phyloP scores from a whole-genome alignment of 2,797 vertebrate genomes.

The Varecia variegata region DNA sequence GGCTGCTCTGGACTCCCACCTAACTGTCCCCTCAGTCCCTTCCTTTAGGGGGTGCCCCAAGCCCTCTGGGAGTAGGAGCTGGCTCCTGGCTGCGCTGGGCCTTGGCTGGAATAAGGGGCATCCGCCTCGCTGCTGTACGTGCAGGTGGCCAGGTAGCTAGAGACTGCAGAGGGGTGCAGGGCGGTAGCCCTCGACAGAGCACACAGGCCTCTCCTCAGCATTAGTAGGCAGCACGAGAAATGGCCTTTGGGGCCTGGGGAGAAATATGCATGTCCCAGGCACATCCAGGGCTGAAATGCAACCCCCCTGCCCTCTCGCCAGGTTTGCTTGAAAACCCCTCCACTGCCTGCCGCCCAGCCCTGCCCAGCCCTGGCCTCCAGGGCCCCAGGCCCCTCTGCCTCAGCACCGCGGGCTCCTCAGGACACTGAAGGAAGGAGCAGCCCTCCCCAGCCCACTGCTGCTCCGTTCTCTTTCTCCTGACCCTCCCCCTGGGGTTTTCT shows the following conservation, averaged over 20 bases:
- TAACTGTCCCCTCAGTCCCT: neutral
- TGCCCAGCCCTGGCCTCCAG: conserved; percentile 17
- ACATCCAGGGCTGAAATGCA: neutral
- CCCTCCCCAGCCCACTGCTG: neutral
- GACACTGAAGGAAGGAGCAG: neutral
- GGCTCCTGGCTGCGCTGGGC: neutral
- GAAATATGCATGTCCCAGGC: neutral
- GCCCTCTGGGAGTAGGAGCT: neutral
- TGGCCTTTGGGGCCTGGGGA: neutral
- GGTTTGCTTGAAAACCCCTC: conserved; percentile 16
- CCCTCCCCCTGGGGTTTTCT: neutral
- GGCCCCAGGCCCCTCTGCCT: neutral
- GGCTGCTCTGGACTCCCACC: neutral
- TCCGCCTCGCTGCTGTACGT: neutral
- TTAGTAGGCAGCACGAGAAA: neutral
- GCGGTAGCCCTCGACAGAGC: neutral
- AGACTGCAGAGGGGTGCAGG: neutral
- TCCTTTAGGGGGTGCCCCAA: neutral
- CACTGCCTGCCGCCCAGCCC: neutral
- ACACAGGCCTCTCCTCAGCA: neutral
- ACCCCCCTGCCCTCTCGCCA: neutral
- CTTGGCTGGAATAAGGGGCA: neutral
- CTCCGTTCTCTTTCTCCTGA: neutral
- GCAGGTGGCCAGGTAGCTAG: conserved; percentile 16
- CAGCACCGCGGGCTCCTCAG: neutral